Evolutionary conservation across 2,888 invertebrate species (phyloP).

Genomic region (Flexamia atlantica): DNA sequence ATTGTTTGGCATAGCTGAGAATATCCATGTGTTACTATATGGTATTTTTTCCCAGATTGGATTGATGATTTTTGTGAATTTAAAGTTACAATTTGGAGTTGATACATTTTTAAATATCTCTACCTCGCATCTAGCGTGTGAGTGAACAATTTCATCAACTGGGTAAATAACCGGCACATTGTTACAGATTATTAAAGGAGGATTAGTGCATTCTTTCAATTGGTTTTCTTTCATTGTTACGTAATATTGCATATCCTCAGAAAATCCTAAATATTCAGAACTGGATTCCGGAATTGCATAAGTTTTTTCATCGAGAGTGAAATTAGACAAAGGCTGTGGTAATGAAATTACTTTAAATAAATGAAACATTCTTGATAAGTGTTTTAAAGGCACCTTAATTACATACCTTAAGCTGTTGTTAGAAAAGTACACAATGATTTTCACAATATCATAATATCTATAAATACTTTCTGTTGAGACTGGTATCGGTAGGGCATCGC

Average conservation of each 20-base stretch:
- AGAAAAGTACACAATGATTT: neutral
- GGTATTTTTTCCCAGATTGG: constrained; percentile 2
- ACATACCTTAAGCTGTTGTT: neutral
- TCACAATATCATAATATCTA: constrained; percentile 32
- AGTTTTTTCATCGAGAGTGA: no score
- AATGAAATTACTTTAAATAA: no score
- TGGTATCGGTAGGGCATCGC: constrained; percentile 1
- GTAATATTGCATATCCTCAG: no score
- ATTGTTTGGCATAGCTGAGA: no score
- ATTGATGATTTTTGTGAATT: neutral
- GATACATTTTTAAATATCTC: constrained; percentile 2
- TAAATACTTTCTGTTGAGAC: neutral
- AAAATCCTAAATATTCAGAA: no score
- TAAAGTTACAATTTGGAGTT: constrained; percentile 8
- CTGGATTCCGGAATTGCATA: no score
- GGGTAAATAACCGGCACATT: constrained; percentile 13
- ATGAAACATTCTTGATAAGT: no score
- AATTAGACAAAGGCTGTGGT: no score
- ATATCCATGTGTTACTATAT: neutral
- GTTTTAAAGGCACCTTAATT: neutral
- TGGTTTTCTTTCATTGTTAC: no score
- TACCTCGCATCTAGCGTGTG: constrained; percentile 24
- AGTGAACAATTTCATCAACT: constrained; percentile 1
- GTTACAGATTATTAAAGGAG: constrained; percentile 1
- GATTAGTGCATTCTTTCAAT: constrained; percentile 2